These are phyloP conservation scores for Micropterix aruncella DNA, from an alignment of 2,888 invertebrate genomes.

Conservation along the genomic window DNA sequence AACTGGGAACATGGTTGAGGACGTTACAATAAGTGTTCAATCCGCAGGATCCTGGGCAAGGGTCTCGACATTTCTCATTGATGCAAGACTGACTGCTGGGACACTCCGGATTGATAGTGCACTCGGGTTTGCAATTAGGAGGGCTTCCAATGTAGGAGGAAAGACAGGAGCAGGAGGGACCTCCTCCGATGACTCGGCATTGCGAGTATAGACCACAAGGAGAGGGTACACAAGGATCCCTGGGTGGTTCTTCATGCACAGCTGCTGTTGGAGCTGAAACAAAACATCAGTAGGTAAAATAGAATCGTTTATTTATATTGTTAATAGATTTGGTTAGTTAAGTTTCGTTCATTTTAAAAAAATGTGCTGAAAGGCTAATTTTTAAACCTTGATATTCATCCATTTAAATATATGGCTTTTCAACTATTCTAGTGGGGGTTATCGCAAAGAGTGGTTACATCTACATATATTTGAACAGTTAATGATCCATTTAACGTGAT, in stretches of 20 bases:
- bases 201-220: conserved; percentile 55
- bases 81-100: conserved; percentile 62
- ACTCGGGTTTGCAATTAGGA: conserved; percentile 55
- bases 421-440: too few species aligned
- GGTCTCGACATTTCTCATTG: conserved; percentile 59
- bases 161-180: conserved; percentile 51
- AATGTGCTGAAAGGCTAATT: too few species aligned
- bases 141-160: conserved; percentile 54
- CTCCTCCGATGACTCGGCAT: conserved; percentile 42
- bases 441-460: too few species aligned
- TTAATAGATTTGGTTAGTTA: too few species aligned
- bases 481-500: too few species aligned
- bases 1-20: conserved; percentile 59
- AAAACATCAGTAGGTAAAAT: conserved; percentile 6
- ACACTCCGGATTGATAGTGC: conserved; percentile 62
- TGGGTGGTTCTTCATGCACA: conserved; percentile 18
- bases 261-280: conserved; percentile 13
- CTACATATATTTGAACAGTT: too few species aligned
- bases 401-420: too few species aligned
- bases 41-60: conserved; percentile 71
- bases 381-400: too few species aligned
- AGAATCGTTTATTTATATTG: too few species aligned
- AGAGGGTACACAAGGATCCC: conserved; percentile 45
- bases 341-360: too few species aligned
- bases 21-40: conserved; percentile 47